Conservation (phyloP, 2,888 invertebrate species). For the Diaperis boleti region DNA sequence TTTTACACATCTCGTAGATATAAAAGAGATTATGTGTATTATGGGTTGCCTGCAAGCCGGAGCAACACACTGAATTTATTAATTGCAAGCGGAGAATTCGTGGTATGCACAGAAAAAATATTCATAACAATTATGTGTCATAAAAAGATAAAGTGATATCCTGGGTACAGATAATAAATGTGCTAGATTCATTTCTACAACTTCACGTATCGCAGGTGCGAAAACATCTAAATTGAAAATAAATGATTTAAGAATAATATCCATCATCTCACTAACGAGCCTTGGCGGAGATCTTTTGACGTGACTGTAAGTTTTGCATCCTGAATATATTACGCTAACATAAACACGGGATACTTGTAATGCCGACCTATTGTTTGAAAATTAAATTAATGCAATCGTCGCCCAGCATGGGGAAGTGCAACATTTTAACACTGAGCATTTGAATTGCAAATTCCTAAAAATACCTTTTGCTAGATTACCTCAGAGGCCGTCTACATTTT, state of each 20-base stretch:
- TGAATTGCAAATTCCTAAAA: slow-evolving; percentile 33
- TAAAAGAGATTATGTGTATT: neutral
- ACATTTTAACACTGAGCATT: slow-evolving; percentile 23
- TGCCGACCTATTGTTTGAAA: slow-evolving; percentile 22
- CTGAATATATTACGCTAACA: slow-evolving; percentile 5
- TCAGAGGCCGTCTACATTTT: slow-evolving; percentile 18
- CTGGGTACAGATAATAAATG: too few relatives aligned
- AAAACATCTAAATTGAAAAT: too few relatives aligned
- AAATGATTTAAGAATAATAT: too few relatives aligned
- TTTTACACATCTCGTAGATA: too few relatives aligned
- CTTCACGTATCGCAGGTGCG: too few relatives aligned
- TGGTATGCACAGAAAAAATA: too few relatives aligned
- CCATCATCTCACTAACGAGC: too few relatives aligned
- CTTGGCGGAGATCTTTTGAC: neutral
- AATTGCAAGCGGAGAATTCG: too few relatives aligned
- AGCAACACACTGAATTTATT: neutral
- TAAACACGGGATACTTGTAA: slow-evolving; percentile 10
- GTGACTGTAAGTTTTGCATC: slow-evolving; percentile 14
- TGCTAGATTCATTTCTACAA: too few relatives aligned
- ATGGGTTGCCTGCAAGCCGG: neutral
- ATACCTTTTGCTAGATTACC: slow-evolving; percentile 21
- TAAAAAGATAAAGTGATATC: too few relatives aligned
- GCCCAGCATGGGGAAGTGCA: slow-evolving; percentile 28
- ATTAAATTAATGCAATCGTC: slow-evolving; percentile 30
- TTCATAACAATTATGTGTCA: too few relatives aligned